Percentiles rank a stretch among this genome's conserved stretches.
Conservation (phyloP, 1,140 invertebrate genomes). For the Drosophila leontia region DNA sequence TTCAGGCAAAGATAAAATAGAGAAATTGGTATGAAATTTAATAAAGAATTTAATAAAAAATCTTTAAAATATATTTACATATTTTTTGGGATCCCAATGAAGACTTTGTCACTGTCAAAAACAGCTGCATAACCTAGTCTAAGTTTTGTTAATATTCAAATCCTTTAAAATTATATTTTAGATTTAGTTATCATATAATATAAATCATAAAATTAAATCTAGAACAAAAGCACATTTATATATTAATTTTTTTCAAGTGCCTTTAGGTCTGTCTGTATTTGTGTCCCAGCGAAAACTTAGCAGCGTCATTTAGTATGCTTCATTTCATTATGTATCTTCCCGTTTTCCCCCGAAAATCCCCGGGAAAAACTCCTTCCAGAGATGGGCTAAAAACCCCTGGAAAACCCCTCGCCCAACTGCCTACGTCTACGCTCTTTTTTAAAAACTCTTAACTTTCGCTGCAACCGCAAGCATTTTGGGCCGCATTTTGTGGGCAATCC, state of each 20-base stretch:
- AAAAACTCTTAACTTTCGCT: conserved; percentile 77
- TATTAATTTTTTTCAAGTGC: conserved; percentile 14
- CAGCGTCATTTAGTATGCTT: conserved; percentile 81
- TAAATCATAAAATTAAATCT: too few relatives aligned
- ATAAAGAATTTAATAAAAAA: too few relatives aligned
- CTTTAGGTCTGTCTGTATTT: conserved; percentile 16
- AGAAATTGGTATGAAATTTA: not conserved
- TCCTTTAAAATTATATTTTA: too few relatives aligned
- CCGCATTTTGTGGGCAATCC: conserved; percentile 80
- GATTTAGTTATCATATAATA: too few relatives aligned
- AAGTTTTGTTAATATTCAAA: too few relatives aligned
- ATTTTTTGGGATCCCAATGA: too few relatives aligned
- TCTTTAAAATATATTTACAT: too few relatives aligned
- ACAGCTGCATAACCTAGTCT: too few relatives aligned
- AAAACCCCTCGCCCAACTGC: conserved; percentile 10
- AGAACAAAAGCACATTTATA: too few relatives aligned
- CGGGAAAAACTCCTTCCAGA: not conserved
- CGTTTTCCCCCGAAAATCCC: conserved; percentile 3
- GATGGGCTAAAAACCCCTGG: not conserved
- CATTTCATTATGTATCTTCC: conserved; percentile 73
- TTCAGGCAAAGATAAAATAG: not conserved
- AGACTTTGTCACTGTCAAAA: too few relatives aligned
- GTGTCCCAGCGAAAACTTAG: conserved; percentile 69
- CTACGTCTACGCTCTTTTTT: conserved; percentile 46
- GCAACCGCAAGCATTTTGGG: conserved; percentile 78